phyloP scores from a whole-genome alignment of 2,888 invertebrate species.

The Enchytraeus crypticus region DNA sequence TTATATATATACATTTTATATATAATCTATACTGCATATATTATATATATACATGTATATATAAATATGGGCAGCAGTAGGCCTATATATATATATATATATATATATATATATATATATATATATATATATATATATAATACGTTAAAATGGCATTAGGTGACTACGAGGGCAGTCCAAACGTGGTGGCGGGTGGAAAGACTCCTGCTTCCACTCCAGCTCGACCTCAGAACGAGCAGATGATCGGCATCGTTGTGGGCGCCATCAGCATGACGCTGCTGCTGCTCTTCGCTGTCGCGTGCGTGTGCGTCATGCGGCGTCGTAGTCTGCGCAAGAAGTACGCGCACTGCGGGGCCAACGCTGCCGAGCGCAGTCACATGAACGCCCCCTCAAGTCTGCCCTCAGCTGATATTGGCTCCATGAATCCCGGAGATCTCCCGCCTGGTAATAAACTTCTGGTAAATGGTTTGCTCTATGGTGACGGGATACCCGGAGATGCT shows the following conservation, averaged over 20 bases:
- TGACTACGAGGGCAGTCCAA: background rate
- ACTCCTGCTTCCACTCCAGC: background rate
- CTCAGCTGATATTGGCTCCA: background rate
- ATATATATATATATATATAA: too few species aligned
- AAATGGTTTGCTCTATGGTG: constrained; percentile 4
- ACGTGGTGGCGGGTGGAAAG: background rate
- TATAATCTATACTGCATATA: too few species aligned
- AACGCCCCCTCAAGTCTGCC: background rate
- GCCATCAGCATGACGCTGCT: constrained; percentile 60
- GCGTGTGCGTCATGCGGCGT: constrained; percentile 51
- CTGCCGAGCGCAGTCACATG: background rate
- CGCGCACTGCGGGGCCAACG: constrained; percentile 5
- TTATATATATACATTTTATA: too few species aligned
- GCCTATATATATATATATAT: too few species aligned
- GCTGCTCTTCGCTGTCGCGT: constrained; percentile 64
- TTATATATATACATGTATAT: too few species aligned
- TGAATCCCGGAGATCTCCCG: background rate
- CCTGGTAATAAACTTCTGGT: background rate
- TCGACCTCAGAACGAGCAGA: constrained; percentile 14
- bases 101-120: too few species aligned
- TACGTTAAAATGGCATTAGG: too few species aligned
- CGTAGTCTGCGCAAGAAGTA: background rate
- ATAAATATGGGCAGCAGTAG: too few species aligned
- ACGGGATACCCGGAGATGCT: background rate
- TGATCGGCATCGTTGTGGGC: constrained; percentile 47